Evolutionary conservation across 2,113 vertebrate species (phyloP).

Genomic region (Podarcis muralis): DNA sequence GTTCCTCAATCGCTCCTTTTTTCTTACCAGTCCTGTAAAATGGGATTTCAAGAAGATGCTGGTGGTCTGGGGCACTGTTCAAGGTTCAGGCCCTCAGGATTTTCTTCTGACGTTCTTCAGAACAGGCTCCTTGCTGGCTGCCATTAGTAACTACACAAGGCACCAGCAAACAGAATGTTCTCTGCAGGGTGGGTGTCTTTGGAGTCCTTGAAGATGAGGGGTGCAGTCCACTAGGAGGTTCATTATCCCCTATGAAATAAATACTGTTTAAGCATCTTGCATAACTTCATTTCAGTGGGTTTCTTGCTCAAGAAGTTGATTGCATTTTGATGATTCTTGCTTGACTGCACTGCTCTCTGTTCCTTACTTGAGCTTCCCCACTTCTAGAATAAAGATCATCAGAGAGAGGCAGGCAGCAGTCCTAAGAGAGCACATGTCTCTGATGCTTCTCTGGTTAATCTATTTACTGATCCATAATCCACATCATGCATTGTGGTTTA

Average conservation of each 20-base stretch:
- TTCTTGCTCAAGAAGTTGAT: neutral
- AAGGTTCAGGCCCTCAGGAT: neutral
- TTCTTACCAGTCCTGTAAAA: neutral
- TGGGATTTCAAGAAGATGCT: neutral
- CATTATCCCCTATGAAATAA: neutral
- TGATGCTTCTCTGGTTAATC: neutral
- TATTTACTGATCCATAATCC: neutral
- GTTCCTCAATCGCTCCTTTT: neutral
- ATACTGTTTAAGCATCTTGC: neutral
- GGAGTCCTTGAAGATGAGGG: neutral
- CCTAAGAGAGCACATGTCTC: neutral
- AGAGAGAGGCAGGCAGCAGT: neutral
- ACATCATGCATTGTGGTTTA: neutral
- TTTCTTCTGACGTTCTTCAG: neutral
- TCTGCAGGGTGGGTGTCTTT: neutral
- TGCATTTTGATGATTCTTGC: neutral
- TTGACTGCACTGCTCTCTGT: neutral
- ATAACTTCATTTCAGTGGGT: neutral
- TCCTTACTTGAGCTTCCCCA: neutral
- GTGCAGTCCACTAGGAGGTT: neutral
- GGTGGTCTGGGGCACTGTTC: neutral
- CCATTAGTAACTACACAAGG: neutral
- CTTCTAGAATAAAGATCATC: neutral
- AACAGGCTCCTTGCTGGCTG: neutral
- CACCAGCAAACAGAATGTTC: neutral